Percentiles rank a stretch among this genome's conserved stretches.
phyloP scores from a whole-genome alignment of 2,113 vertebrate species.

The Loxodonta africana region DNA sequence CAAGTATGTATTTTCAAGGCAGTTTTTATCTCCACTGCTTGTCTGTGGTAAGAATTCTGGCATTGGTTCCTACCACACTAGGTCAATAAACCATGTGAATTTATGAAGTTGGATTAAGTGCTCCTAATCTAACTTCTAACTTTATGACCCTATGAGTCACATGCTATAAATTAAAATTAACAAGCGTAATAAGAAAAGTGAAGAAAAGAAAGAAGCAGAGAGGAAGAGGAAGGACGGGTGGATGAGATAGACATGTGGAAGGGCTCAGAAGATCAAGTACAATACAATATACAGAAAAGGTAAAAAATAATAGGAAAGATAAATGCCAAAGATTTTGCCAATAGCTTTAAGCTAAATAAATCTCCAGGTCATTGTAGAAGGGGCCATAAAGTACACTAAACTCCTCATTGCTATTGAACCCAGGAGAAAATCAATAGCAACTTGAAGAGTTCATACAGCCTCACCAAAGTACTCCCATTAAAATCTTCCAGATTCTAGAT shows the following conservation, averaged over 20 bases:
- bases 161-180: not conserved
- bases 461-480: not conserved
- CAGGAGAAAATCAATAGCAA: slow-evolving; percentile 55
- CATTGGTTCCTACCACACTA: not conserved
- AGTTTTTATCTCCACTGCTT: not conserved
- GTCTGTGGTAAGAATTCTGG: not conserved
- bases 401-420: not conserved
- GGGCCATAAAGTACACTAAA: not conserved
- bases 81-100: not conserved
- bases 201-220: not conserved
- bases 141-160: not conserved
- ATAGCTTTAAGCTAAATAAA: slow-evolving; percentile 24
- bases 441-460: not conserved
- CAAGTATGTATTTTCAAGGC: not conserved
- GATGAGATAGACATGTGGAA: not conserved
- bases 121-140: not conserved
- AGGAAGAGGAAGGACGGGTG: not conserved
- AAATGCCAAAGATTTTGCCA: not conserved
- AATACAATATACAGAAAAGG: not conserved
- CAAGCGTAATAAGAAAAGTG: not conserved
- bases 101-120: not conserved
- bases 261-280: not conserved
- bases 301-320: not conserved
- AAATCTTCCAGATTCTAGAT: slow-evolving; percentile 31
- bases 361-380: not conserved